Evolutionary conservation across 2,888 invertebrate species (phyloP).

Genomic region (Colostygia pectinataria): DNA sequence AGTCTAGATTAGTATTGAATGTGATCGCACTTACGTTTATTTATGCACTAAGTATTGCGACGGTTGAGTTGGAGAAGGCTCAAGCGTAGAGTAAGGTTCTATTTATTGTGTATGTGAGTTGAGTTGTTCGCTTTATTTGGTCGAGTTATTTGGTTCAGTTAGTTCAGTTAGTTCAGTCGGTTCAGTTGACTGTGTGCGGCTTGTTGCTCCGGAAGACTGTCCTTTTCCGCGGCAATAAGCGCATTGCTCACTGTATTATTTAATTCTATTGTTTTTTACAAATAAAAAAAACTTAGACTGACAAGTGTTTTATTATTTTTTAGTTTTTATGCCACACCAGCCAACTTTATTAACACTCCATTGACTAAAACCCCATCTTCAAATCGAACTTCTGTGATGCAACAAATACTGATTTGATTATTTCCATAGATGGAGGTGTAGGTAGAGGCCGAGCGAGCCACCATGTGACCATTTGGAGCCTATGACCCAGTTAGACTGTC

Average conservation of each 20-base stretch:
- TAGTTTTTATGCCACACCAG: neutral
- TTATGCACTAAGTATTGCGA: constrained; percentile 55
- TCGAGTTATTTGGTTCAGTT: constrained; percentile 37
- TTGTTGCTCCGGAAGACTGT: constrained; percentile 81
- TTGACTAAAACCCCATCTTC: too few relatives aligned
- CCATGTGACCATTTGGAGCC: constrained; percentile 12
- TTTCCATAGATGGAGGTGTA: constrained; percentile 4
- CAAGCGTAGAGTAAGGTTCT: constrained; percentile 50
- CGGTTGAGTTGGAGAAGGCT: constrained; percentile 42
- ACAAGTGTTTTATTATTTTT: constrained; percentile 47
- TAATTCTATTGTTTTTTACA: constrained; percentile 77
- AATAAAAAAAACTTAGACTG: constrained; percentile 80
- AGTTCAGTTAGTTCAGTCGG: constrained; percentile 35
- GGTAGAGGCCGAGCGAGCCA: constrained; percentile 15
- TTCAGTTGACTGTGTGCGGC: constrained; percentile 53
- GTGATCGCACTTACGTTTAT: constrained; percentile 69
- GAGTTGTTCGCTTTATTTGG: constrained; percentile 36
- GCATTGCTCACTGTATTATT: constrained; percentile 76
- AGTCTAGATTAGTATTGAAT: constrained; percentile 60
- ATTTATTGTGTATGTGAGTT: constrained; percentile 40
- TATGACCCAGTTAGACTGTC: constrained; percentile 6
- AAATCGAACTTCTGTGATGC: constrained; percentile 2
- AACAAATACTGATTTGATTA: constrained; percentile 8
- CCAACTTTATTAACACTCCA: too few relatives aligned
- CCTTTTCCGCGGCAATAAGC: constrained; percentile 82